These are phyloP conservation scores for Proisotoma minuta DNA, from an alignment of 2,888 invertebrate genomes.

Conservation along the genomic window DNA sequence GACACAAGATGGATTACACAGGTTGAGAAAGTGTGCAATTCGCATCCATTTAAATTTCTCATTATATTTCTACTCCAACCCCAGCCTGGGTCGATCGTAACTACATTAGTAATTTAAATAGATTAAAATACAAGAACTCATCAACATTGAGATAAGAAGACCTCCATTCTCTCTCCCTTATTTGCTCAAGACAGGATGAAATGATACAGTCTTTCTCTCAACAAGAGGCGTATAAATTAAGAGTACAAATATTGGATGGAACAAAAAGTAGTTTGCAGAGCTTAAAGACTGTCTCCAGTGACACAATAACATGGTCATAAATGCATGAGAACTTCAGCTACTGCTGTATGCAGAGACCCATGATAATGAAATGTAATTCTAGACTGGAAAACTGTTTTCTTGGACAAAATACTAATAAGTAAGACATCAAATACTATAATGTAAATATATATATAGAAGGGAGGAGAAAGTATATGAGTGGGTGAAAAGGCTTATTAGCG, in stretches of 20 bases:
- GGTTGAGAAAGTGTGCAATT: neutral
- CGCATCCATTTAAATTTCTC: no score
- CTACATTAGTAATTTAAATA: neutral
- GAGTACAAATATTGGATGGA: neutral
- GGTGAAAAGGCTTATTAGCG: no score
- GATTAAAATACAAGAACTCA: neutral
- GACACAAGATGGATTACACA: neutral
- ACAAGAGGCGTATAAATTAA: neutral
- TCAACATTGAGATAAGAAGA: neutral
- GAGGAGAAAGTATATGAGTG: no score
- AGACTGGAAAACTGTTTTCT: no score
- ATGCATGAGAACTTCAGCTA: no score
- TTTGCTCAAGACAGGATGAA: neutral
- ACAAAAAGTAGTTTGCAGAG: neutral
- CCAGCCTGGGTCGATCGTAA: neutral
- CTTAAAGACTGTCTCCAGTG: conserved; percentile 7
- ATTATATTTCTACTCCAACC: no score
- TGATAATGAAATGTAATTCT: no score
- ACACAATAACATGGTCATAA: no score
- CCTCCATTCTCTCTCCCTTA: neutral
- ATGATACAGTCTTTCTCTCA: neutral
- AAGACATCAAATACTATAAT: no score
- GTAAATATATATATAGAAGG: no score
- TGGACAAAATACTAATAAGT: no score
- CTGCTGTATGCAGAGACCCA: no score